phyloP scores from a whole-genome alignment of 2,888 invertebrate genomes.

The Halocaridina rubra region DNA sequence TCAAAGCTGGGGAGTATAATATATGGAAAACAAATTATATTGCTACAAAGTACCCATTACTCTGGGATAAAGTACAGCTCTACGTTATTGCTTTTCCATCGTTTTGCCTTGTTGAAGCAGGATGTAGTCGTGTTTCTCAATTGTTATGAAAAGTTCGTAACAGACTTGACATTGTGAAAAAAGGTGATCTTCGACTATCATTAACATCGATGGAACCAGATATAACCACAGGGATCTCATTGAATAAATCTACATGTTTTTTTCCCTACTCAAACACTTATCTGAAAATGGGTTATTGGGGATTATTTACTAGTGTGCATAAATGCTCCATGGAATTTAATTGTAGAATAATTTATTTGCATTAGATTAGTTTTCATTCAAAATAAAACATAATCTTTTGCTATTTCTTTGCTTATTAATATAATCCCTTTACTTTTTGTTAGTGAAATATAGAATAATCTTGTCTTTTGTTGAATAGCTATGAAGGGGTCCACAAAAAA shows the following conservation, averaged over 20 bases:
- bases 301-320: background rate
- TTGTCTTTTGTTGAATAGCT: too few species aligned
- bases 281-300: background rate
- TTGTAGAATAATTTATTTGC: too few species aligned
- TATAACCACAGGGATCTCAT: background rate
- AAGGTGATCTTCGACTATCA: too few species aligned
- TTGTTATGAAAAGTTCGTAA: background rate
- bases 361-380: background rate
- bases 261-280: background rate
- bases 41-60: background rate
- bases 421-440: background rate
- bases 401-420: background rate
- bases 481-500: too few species aligned
- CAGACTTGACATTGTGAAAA: too few species aligned
- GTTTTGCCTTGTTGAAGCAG: too few species aligned
- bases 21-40: background rate
- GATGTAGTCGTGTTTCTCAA: background rate
- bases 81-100: background rate
- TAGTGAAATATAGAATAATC: too few species aligned
- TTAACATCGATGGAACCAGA: too few species aligned
- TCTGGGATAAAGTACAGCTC: background rate
- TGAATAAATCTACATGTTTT: background rate
- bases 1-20: too few species aligned
- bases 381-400: background rate
- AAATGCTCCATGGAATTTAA: background rate